Conservation (phyloP, 2,797 vertebrate genomes). For the Falco cherrug region DNA sequence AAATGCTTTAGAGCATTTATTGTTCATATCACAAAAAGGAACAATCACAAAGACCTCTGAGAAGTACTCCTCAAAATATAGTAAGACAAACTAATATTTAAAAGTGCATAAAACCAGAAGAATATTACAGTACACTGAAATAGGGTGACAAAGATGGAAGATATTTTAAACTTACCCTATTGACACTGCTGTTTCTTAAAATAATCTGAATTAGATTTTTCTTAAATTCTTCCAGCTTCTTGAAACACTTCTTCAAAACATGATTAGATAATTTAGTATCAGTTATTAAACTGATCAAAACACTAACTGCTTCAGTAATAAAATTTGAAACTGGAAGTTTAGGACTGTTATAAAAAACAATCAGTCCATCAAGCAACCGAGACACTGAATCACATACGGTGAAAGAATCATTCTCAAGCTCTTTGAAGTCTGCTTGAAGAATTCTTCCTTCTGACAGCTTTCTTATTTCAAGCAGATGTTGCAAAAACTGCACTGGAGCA, state of each 20-base stretch:
- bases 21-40: not conserved
- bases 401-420: constrained; percentile 66
- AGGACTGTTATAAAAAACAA: constrained; percentile 74
- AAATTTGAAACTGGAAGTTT: constrained; percentile 64
- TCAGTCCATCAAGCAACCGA: constrained; percentile 82
- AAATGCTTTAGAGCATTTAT: not conserved
- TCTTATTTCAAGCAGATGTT: constrained; percentile 80
- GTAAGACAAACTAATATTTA: not conserved
- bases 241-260: constrained; percentile 75
- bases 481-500: constrained; percentile 84
- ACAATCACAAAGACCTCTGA: not conserved
- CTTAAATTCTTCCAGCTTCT: constrained; percentile 78
- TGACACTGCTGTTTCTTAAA: constrained; percentile 67
- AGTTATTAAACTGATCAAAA: constrained; percentile 68
- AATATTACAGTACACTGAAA: not conserved
- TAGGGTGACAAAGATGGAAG: not conserved
- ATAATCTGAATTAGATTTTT: constrained; percentile 74
- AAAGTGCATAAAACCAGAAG: not conserved
- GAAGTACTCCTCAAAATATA: not conserved
- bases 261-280: constrained; percentile 67
- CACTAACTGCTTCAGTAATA: constrained; percentile 73
- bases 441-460: constrained; percentile 55
- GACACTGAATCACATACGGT: constrained; percentile 80
- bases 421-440: constrained; percentile 66
- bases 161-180: constrained; percentile 75